These are phyloP conservation scores for Aselliscus stoliczkanus DNA, from an alignment of 2,797 vertebrate species.

Conservation along the genomic window DNA sequence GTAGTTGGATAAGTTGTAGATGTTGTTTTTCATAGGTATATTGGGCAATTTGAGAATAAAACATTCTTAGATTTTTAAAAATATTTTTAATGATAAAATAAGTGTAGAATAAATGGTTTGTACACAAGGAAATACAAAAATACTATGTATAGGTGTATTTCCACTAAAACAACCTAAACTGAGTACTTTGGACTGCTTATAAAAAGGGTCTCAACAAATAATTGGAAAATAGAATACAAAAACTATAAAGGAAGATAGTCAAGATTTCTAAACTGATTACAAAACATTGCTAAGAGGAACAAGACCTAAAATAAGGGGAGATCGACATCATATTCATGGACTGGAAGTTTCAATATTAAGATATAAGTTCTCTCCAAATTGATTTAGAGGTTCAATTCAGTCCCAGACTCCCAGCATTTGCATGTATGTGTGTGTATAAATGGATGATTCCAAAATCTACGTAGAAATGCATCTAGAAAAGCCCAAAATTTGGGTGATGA, in stretches of 20 bases:
- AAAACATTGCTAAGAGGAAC: background rate
- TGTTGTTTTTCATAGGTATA: background rate
- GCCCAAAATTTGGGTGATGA: background rate
- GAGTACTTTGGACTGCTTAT: background rate
- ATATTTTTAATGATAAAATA: conserved; percentile 10
- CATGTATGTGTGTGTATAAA: background rate
- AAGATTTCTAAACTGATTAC: background rate
- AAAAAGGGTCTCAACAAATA: background rate
- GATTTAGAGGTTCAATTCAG: background rate
- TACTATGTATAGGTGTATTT: background rate
- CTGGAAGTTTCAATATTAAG: background rate
- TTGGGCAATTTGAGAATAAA: background rate
- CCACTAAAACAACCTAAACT: background rate
- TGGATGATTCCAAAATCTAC: background rate
- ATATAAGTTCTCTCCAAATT: background rate
- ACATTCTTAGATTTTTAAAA: background rate
- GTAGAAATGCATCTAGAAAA: background rate
- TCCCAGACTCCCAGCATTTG: background rate
- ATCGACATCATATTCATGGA: background rate
- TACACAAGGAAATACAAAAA: background rate
- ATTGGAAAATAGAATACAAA: background rate
- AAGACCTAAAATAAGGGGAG: background rate
- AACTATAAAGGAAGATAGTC: background rate
- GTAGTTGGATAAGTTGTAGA: background rate
- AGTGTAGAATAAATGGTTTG: background rate